Evolutionary conservation across 1,140 invertebrate species (phyloP), one percentile per base, ranked within the genome.

Genomic region (Homalodisca vitripennis): DNA sequence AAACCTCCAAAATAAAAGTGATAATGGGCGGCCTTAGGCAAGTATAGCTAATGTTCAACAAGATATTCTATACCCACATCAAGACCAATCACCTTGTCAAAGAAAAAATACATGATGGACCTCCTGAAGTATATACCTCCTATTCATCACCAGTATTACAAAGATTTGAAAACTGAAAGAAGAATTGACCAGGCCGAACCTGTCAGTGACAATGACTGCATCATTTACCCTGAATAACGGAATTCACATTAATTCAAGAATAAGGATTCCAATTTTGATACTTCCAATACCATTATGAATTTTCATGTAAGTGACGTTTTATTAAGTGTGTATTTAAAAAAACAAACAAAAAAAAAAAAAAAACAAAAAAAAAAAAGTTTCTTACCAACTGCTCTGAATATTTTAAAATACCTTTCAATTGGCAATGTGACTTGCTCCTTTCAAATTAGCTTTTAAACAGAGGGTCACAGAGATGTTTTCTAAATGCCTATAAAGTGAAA

Each of bases 21-120:
- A 68, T 30, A 31, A 31, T 34, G 53, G 68, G 55, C 48, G 71
- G 68, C 71, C 73, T 74, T 63, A 71, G 71, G 63, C n/a, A 62
- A 73, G 71, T 67, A 57, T 74, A 34, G 70, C 68, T 68, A 71
- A 71, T 74, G 57, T 74, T 67, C 31, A 68, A 51, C 70, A 72
- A 67, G 62, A 68, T 67, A 64, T 71, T 29, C 66, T 73, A 65
- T 71, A 69, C 68, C 66, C 65, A 70, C 62, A 70, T 63, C 67
- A 65, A 72, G 71, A 73, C 67, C 70, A 51, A 67, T 72, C 67
- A 72, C 68, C 62, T 72, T 57, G 63, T 51, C 69, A 68, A 72
- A 73, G 67, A 17, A 65, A 55, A 72, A 46, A 68, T 68, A 72
- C 32, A 72, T 69, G 69, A 73, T 72, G 68, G 63, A 72, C 62